Conservation (phyloP, 1,140 invertebrate genomes). For the Bombus turneri region DNA sequence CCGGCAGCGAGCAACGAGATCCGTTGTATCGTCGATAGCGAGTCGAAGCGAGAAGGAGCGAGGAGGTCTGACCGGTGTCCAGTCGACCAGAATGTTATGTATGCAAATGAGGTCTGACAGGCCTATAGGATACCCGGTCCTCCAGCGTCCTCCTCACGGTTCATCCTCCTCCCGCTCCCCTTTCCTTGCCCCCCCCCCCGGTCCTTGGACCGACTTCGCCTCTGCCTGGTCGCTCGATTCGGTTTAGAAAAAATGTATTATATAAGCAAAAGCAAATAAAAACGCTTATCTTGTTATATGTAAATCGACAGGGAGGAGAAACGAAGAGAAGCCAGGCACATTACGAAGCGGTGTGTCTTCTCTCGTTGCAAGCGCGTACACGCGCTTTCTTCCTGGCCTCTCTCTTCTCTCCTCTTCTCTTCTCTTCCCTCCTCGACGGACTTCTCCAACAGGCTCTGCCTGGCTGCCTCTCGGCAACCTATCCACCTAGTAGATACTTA, state of each 20-base stretch:
- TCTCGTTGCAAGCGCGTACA: conserved; percentile 54
- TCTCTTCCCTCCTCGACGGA: not conserved
- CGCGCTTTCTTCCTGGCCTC: conserved; percentile 33
- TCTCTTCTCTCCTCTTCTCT: conserved; percentile 3
- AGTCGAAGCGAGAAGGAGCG: conserved; percentile 46
- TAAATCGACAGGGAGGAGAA: conserved; percentile 68
- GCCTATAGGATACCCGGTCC: conserved; percentile 73
- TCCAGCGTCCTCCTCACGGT: conserved; percentile 57
- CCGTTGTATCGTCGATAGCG: conserved; percentile 41
- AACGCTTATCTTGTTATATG: conserved; percentile 80
- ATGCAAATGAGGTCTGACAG: conserved; percentile 82
- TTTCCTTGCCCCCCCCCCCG: conserved; percentile 32
- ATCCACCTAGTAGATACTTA: conserved; percentile 56
- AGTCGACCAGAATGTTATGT: conserved; percentile 83
- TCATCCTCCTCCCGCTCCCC: conserved; percentile 58
- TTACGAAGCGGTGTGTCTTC: conserved; percentile 66
- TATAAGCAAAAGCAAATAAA: conserved; percentile 77
- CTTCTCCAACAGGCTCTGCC: conserved; percentile 21
- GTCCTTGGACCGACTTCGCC: conserved; percentile 17
- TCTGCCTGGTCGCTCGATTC: conserved; percentile 62
- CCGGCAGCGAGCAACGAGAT: conserved; percentile 49
- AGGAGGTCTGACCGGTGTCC: conserved; percentile 79
- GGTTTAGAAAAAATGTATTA: conserved; percentile 77
- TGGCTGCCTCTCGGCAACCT: conserved; percentile 17
- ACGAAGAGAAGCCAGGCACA: conserved; percentile 47